phyloP scores from a whole-genome alignment of 2,113 vertebrate species.

The Tetrao urogallus region DNA sequence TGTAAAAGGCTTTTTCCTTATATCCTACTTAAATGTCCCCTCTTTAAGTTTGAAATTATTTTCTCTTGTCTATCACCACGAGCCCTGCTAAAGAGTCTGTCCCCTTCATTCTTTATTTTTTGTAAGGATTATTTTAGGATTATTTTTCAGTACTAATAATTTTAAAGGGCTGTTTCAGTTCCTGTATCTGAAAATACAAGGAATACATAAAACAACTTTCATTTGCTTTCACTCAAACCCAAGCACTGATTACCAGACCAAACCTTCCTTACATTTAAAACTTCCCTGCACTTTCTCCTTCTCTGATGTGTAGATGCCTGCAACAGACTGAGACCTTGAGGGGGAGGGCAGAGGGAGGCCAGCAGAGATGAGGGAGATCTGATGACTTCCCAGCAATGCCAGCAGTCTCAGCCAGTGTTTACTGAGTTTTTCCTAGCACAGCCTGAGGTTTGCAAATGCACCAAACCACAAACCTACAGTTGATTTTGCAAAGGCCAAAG shows the following conservation, averaged over 20 bases:
- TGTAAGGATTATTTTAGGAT: background rate
- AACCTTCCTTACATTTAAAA: background rate
- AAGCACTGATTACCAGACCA: rapidly evolving
- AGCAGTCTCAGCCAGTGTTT: background rate
- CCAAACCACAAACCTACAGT: background rate
- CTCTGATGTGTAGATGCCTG: background rate
- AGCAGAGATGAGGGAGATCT: background rate
- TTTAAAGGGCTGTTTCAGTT: background rate
- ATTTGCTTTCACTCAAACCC: background rate
- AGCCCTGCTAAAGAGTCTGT: too few relatives aligned
- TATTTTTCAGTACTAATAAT: background rate
- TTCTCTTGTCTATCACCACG: too few relatives aligned
- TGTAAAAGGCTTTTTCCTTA: too few relatives aligned
- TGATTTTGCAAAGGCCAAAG: conserved; percentile 28
- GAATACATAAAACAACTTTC: background rate
- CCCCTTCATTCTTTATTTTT: too few relatives aligned
- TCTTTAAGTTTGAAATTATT: too few relatives aligned
- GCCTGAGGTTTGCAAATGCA: conserved; percentile 27
- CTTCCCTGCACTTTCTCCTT: background rate
- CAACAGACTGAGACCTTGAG: background rate
- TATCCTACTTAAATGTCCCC: too few relatives aligned
- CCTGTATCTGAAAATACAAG: background rate
- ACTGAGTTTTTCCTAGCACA: background rate
- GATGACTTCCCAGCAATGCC: background rate
- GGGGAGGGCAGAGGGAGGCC: background rate